phyloP scores from a whole-genome alignment of 2,113 vertebrate species.

The Delphinus delphis region DNA sequence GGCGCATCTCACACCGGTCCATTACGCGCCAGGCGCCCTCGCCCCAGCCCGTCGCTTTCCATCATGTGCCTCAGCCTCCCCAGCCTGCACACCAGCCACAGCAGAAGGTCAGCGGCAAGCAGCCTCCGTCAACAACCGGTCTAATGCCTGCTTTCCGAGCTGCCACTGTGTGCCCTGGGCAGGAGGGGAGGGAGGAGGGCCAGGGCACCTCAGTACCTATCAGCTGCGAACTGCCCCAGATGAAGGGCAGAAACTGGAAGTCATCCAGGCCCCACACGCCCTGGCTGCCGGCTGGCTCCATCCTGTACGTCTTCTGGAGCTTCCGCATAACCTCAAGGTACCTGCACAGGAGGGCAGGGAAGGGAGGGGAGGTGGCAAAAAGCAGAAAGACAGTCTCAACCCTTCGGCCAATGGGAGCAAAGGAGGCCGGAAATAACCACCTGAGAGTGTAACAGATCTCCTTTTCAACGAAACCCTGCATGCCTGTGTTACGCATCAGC shows the following conservation, averaged over 20 bases:
- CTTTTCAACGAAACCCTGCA: not conserved
- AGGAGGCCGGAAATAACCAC: too few species aligned
- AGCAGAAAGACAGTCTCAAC: not conserved
- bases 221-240: constrained; percentile 97
- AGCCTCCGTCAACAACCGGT: not conserved
- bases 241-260: constrained; percentile 98
- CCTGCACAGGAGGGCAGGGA: constrained; percentile 78
- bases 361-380: not conserved
- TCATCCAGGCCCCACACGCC: constrained; percentile 98
- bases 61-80: not conserved
- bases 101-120: not conserved
- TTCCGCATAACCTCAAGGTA: constrained; percentile 96
- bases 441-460: not conserved
- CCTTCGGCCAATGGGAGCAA: not conserved
- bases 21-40: not conserved
- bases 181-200: not conserved
- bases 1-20: not conserved
- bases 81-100: not conserved
- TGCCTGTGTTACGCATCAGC: accelerated
- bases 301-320: constrained; percentile 95
- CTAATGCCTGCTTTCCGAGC: constrained; percentile 17
- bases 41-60: not conserved
- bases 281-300: constrained; percentile 98
- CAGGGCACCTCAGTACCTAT: constrained; percentile 83
- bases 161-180: not conserved